These are phyloP conservation scores for Nasua narica DNA, from an alignment of 2,797 vertebrate genomes.

Conservation along the genomic window DNA sequence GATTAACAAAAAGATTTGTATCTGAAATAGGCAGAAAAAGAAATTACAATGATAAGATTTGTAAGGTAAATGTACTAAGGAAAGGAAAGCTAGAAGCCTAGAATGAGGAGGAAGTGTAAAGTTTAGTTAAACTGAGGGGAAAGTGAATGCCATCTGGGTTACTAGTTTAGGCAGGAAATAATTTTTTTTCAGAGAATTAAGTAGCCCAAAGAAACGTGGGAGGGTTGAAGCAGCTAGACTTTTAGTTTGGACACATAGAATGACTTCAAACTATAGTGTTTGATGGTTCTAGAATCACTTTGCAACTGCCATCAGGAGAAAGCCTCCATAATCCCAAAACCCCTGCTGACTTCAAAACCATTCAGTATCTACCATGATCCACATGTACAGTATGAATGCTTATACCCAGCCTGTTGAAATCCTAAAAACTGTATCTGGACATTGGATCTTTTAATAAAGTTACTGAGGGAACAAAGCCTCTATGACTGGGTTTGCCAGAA, in stretches of 20 bases:
- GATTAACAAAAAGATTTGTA: not conserved
- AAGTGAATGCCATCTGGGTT: not conserved
- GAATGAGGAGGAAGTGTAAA: not conserved
- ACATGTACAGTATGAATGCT: not conserved
- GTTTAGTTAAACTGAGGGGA: not conserved
- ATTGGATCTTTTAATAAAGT: not conserved
- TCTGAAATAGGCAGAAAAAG: not conserved
- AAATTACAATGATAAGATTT: not conserved
- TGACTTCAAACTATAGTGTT: not conserved
- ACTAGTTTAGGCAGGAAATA: not conserved
- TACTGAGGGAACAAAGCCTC: not conserved
- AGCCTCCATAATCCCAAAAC: not conserved
- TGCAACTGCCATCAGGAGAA: not conserved
- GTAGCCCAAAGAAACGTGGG: not conserved
- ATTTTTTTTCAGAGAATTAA: not conserved
- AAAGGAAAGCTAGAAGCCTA: not conserved
- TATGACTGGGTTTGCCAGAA: not conserved
- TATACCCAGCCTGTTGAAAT: not conserved
- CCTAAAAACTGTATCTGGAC: not conserved
- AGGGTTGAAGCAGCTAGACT: not conserved
- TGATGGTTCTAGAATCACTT: not conserved
- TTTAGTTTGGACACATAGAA: not conserved
- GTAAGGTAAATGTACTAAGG: not conserved
- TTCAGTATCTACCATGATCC: too few species aligned
- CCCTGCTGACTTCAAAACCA: not conserved